A percentile compares a stretch with the other conserved stretches of the same genome.
These are phyloP conservation scores for Burhinus oedicnemus DNA, from an alignment of 2,113 vertebrate species.

Conservation along the genomic window DNA sequence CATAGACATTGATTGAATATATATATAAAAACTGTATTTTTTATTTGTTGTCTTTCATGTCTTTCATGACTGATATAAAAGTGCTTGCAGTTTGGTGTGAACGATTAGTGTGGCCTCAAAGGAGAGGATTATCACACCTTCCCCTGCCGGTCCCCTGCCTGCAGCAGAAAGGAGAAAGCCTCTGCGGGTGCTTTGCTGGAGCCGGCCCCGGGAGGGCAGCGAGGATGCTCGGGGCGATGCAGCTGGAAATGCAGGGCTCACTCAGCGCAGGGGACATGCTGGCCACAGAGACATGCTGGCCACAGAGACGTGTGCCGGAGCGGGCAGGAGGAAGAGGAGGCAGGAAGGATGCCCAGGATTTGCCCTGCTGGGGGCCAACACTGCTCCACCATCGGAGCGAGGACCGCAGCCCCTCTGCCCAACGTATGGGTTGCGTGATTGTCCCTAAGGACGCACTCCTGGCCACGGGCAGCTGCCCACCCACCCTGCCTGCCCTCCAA, in stretches of 20 bases:
- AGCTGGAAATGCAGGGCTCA: not conserved
- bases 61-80: not conserved
- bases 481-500: not conserved
- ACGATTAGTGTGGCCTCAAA: not conserved
- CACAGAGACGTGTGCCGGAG: not conserved
- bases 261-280: not conserved
- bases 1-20: not conserved
- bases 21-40: not conserved
- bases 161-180: not conserved
- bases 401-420: not conserved
- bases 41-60: not conserved
- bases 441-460: not conserved
- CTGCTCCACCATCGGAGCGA: not conserved
- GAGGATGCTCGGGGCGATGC: not conserved
- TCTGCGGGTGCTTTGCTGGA: not conserved
- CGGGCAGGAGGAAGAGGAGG: not conserved
- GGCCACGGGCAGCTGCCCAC: not conserved
- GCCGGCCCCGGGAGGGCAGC: not conserved
- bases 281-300: not conserved
- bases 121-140: not conserved
- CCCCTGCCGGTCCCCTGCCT: not conserved
- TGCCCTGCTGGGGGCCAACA: not conserved
- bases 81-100: not conserved
- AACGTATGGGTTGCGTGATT: rapidly evolving
- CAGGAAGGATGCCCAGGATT: not conserved